Evolutionary conservation across 2,113 vertebrate species (phyloP), one percentile per base, ranked within the genome.

Genomic region (Rhombomys opimus): DNA sequence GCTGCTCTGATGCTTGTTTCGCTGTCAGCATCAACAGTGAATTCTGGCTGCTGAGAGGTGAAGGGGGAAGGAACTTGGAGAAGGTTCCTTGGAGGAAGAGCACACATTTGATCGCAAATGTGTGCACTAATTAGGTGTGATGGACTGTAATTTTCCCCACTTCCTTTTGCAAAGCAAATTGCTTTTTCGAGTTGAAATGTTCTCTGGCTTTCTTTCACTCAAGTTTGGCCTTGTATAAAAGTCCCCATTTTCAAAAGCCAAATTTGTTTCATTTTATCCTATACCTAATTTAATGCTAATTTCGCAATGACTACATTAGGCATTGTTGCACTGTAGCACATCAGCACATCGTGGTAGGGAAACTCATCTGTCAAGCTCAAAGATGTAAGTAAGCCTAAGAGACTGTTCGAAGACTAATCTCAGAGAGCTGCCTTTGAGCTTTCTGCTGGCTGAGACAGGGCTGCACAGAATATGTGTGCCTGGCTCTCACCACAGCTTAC

Each of bases 281-380:
- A 95, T 97, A 96, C 87, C 98, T 98, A 98, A 98, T 97, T 96
- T 76, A 95, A 93, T 96, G 96, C 93, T 98, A 98, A 98, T 98
- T 97, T 96, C 93, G 65, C 97, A 96, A 94, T 97, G 97, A 97
- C 94, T 98, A 88, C 96, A 97, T 98, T 97, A 97, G 96, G 89
- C 95, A 95, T 97, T 95, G 67, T 87, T 0, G 35, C 77, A 96
- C 97, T 97, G 96, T 96, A 97, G 95, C 88, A 97, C 93, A 90
- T 81, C 96, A 97, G 95, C 88, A 97, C 93, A 90, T 81, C 96
- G 95, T 91, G 57, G 94, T 98, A 98, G 30, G 17, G 97, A 97
- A 98, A 98, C 92, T 94, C 94, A 96, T 96, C 97, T 96, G 97
- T 97, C 96, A 98, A 95, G 97, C 85, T 98, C 92, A 46, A 96